Percentiles rank a stretch among this genome's conserved stretches.
These are phyloP conservation scores for Eclectus roratus DNA, from an alignment of 2,113 vertebrate species.

Conservation along the genomic window DNA sequence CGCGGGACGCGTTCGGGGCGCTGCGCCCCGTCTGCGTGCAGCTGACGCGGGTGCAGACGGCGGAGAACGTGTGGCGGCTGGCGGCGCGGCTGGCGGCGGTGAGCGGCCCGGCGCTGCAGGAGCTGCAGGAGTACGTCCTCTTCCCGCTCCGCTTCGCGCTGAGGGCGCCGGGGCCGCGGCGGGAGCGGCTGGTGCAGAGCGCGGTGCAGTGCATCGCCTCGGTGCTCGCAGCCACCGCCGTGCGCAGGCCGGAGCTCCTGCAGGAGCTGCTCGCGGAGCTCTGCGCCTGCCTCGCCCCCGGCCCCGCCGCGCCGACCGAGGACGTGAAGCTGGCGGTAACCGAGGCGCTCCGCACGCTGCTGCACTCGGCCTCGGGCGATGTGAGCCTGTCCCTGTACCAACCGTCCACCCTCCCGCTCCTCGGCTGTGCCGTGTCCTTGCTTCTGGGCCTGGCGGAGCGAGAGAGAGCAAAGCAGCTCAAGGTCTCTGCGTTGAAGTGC, in stretches of 20 bases:
- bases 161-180: slow-evolving; percentile 78
- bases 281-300: slow-evolving; percentile 83
- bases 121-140: slow-evolving; percentile 92
- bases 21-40: slow-evolving; percentile 88
- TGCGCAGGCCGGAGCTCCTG: slow-evolving; percentile 83
- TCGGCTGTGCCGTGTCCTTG: slow-evolving; percentile 87
- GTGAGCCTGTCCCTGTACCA: slow-evolving; percentile 81
- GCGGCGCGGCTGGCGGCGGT: slow-evolving; percentile 73
- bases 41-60: slow-evolving; percentile 82
- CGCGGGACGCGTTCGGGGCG: slow-evolving; percentile 86
- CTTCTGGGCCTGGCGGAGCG: slow-evolving; percentile 84
- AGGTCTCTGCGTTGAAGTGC: slow-evolving; percentile 81
- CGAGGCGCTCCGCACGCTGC: slow-evolving; percentile 77
- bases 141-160: slow-evolving; percentile 91
- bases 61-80: slow-evolving; percentile 79
- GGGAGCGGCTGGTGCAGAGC: slow-evolving; percentile 78
- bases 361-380: slow-evolving; percentile 85
- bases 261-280: slow-evolving; percentile 87
- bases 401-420: slow-evolving; percentile 80
- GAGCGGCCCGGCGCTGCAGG: slow-evolving; percentile 83
- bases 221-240: slow-evolving; percentile 81
- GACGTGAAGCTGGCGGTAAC: slow-evolving; percentile 84
- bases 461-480: slow-evolving; percentile 83
- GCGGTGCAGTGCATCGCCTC: slow-evolving; percentile 80
- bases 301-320: slow-evolving; percentile 74